A percentile compares a stretch with the other conserved stretches of the same genome.
Evolutionary conservation across 2,797 vertebrate species (phyloP).

Genomic region (Chloroceryle inda): DNA sequence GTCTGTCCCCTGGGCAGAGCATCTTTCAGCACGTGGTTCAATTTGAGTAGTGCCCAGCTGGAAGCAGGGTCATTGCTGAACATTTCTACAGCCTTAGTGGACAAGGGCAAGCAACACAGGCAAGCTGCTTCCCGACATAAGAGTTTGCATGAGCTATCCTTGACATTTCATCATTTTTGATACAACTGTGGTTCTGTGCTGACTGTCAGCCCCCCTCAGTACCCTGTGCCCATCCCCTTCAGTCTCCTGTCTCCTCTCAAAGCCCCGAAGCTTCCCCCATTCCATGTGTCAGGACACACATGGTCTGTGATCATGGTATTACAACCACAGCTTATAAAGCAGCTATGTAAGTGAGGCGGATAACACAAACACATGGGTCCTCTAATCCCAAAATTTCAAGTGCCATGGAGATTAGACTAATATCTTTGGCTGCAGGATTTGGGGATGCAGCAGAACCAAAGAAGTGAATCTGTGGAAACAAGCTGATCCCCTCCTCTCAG

Average conservation of each 20-base stretch:
- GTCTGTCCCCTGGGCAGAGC: neutral
- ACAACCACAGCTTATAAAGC: neutral
- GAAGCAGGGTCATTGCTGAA: neutral
- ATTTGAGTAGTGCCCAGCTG: accelerated
- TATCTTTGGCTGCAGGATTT: neutral
- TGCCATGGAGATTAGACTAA: neutral
- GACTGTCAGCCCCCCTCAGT: neutral
- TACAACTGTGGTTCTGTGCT: neutral
- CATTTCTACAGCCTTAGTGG: neutral
- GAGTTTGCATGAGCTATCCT: neutral
- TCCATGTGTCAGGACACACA: neutral
- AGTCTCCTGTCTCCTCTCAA: neutral
- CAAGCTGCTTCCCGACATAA: neutral
- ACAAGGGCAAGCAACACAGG: neutral
- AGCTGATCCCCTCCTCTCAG: neutral
- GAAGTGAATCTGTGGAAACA: neutral
- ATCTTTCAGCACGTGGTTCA: neutral
- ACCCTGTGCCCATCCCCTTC: neutral
- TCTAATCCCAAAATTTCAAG: constrained; percentile 14
- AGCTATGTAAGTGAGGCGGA: neutral
- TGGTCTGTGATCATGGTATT: neutral
- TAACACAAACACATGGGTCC: neutral
- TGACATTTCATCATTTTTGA: neutral
- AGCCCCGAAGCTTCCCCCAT: neutral
- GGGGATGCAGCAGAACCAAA: neutral